Conservation (phyloP, 2,888 invertebrate genomes). For the Cephus pulcher region DNA sequence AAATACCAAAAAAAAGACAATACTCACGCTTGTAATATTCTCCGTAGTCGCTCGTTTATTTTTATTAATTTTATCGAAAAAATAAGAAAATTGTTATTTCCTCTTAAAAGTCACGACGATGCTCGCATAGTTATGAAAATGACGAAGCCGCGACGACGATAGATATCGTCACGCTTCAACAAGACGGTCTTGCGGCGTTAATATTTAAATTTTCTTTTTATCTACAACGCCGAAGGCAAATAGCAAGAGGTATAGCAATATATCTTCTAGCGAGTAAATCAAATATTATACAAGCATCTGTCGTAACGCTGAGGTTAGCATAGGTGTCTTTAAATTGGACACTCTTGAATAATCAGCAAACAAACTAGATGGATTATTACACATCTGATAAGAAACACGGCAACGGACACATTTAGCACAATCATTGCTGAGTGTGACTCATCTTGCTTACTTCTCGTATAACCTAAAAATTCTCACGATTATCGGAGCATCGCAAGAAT, state of each 20-base stretch:
- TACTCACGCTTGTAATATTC: not conserved
- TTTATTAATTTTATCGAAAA: not conserved
- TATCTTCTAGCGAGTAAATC: not conserved
- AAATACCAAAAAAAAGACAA: not conserved
- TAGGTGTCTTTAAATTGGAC: not conserved
- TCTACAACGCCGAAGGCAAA: not conserved
- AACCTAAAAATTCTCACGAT: not conserved
- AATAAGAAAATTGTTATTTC: not conserved
- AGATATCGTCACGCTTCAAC: not conserved
- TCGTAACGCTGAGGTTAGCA: not conserved
- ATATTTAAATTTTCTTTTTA: not conserved
- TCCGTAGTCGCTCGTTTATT: not conserved
- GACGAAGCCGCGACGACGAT: not conserved
- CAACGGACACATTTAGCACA: not conserved
- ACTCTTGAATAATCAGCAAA: not conserved
- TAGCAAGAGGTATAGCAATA: not conserved
- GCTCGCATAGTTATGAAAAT: not conserved
- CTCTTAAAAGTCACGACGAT: not conserved
- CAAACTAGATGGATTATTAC: not conserved
- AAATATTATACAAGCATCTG: not conserved
- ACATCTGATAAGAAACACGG: not conserved
- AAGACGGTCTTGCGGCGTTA: not conserved
- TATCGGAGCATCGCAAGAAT: not conserved
- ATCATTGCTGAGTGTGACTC: not conserved
- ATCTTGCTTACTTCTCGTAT: too few species aligned